A percentile compares a stretch with the other conserved stretches of the same genome.
Conservation (phyloP, 1,140 invertebrate species). For the Copidosoma floridanum region DNA sequence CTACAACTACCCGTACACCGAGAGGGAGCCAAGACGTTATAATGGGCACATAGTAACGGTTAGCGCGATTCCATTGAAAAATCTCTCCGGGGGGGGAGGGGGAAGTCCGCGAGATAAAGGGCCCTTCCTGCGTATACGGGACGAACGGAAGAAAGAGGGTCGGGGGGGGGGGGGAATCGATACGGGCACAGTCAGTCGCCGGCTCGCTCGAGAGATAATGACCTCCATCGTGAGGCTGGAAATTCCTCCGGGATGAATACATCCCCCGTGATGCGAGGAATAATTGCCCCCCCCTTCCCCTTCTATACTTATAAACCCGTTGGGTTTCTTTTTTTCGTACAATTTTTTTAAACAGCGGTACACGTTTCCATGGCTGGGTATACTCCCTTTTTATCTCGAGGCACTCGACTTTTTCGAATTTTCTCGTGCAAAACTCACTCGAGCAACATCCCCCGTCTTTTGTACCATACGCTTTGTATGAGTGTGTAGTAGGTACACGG, state of each 20-base stretch:
- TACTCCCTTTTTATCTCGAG: no score
- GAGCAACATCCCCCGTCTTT: not conserved
- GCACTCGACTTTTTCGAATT: not conserved
- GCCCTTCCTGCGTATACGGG: not conserved
- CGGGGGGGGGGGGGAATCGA: not conserved
- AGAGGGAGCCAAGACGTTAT: not conserved
- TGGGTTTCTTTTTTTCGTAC: no score
- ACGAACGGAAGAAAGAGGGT: not conserved
- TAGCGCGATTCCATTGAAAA: constrained; percentile 23
- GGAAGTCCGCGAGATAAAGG: constrained; percentile 18
- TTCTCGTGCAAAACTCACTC: not conserved
- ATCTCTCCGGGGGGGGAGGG: constrained; percentile 13
- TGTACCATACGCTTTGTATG: no score
- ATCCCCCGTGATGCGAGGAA: constrained; percentile 9
- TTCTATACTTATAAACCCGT: no score
- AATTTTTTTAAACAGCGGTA: constrained; percentile 14
- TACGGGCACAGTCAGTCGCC: not conserved
- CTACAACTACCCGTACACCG: no score
- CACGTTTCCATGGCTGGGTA: no score
- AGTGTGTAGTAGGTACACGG: no score
- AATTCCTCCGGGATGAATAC: constrained; percentile 15
- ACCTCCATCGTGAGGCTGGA: constrained; percentile 14
- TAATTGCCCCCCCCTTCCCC: constrained; percentile 9
- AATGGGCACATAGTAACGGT: constrained; percentile 22
- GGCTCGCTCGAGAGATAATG: constrained; percentile 8